These are phyloP conservation scores for Drosophila nigricruria DNA, from an alignment of 2,888 invertebrate species.

Conservation along the genomic window DNA sequence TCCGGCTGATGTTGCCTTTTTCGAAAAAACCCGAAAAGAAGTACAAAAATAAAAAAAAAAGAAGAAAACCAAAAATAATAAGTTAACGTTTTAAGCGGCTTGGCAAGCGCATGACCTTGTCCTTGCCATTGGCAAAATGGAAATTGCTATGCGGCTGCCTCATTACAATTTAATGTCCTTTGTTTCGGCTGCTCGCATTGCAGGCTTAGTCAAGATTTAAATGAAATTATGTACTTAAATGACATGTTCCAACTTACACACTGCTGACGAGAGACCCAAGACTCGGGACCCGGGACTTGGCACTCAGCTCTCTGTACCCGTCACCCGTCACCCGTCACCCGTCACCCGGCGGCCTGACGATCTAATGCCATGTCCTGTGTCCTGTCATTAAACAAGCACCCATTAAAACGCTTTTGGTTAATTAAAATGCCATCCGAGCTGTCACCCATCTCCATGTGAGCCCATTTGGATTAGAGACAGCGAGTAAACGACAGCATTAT, in stretches of 20 bases:
- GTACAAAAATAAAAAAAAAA: slow-evolving; percentile 6
- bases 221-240: slow-evolving; percentile 61
- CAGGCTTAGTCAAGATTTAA: slow-evolving; percentile 71
- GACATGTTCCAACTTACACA: slow-evolving; percentile 50
- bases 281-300: background rate
- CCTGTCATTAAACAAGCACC: slow-evolving; percentile 31
- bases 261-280: background rate
- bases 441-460: slow-evolving; percentile 33
- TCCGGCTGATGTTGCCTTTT: background rate
- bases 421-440: slow-evolving; percentile 68
- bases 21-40: slow-evolving; percentile 5
- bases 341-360: background rate
- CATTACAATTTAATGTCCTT: slow-evolving; percentile 78
- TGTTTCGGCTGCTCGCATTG: slow-evolving; percentile 46
- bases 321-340: background rate
- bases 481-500: background rate
- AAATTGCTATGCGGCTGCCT: slow-evolving; percentile 57
- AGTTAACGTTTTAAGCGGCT: slow-evolving; percentile 77
- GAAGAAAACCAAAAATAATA: slow-evolving; percentile 45
- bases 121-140: slow-evolving; percentile 46
- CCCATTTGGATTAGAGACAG: slow-evolving; percentile 18
- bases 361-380: slow-evolving; percentile 18
- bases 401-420: slow-evolving; percentile 56
- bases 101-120: slow-evolving; percentile 54
- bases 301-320: too few species aligned